Base-by-base conservation (phyloP, 2,888 invertebrate genomes). In the Drosophila kuntzei region DNA sequence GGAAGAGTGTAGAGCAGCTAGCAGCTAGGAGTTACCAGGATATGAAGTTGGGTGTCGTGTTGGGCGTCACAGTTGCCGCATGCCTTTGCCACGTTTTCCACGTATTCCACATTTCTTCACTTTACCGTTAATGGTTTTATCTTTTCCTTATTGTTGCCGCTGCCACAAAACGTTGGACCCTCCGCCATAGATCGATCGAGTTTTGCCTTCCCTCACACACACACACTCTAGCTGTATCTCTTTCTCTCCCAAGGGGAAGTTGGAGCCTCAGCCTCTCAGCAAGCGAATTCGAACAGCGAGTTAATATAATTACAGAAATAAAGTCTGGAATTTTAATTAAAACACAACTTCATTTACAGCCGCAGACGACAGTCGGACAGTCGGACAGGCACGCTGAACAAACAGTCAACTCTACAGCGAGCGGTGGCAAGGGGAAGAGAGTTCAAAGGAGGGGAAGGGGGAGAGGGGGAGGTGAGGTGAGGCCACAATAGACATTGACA, bases 281-380 rank as follows among this genome's bases (percentile, higher is more conserved):
- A 62, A 68, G 59, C 74, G 74, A 76, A 79, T 87, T 84, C 85
- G 89, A 83, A 81, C 75, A 76, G 79, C 75, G 89, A 88, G 84
- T 89, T 90, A 88, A 89, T 89, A 87, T 90, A 89, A 89, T 90
- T 90, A 90, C 89, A 87, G 77, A 86, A 86, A 89, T 89, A 88
- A 89, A 89, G 84, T 89, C 90, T 83, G 89, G 90, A 89, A 89
- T 89, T 89, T 89, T 90, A 90, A 89, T 89, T 89, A 90, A 89
- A 90, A 88, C 84, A 89, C 81, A 81, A 83, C 84, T 88, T 84
- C 89, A 87, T 89, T 87, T 80, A 80, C 75, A 79, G 87, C 87
- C 87, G 79, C 84, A 87, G 84, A 87, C 85, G 82, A 80, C 69
- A 83, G 65, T 37, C 63, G 68, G 62, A 60, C 58, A 72, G 69